Conservation (phyloP, 2,797 vertebrate genomes). For the Gadopsis bispinosus region DNA sequence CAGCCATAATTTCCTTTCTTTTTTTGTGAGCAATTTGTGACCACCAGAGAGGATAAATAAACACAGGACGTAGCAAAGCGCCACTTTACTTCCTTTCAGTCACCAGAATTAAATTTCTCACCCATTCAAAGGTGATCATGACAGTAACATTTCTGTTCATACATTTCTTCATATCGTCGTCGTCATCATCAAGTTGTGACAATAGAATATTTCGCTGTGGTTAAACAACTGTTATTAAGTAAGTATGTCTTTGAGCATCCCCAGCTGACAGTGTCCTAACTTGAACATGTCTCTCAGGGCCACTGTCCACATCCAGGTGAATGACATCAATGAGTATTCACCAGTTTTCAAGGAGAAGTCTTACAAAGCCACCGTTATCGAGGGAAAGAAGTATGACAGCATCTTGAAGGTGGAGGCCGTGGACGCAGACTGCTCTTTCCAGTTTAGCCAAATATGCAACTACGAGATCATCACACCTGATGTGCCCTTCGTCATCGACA, state of each 20-base stretch:
- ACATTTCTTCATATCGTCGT: background rate
- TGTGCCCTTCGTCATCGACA: conserved; percentile 94
- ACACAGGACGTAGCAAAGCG: background rate
- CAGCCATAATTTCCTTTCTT: no score
- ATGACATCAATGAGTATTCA: conserved; percentile 95
- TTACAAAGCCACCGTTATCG: conserved; percentile 92
- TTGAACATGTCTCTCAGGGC: conserved; percentile 85
- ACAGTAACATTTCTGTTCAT: background rate
- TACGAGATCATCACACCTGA: conserved; percentile 96
- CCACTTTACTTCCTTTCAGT: background rate
- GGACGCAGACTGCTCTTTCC: conserved; percentile 97
- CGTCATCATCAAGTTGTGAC: background rate
- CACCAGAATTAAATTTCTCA: background rate
- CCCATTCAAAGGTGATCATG: background rate
- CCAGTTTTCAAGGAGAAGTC: conserved; percentile 98
- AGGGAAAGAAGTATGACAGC: conserved; percentile 91
- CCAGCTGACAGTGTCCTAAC: background rate
- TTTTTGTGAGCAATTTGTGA: background rate
- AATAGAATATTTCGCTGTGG: background rate
- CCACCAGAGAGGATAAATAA: background rate
- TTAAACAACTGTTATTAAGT: background rate
- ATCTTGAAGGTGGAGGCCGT: conserved; percentile 94
- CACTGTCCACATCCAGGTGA: conserved; percentile 97
- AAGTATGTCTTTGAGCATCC: background rate
- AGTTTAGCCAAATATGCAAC: conserved; percentile 99